Evolutionary conservation across 2,888 invertebrate species (phyloP).

Genomic region (Lucinisca nassula): DNA sequence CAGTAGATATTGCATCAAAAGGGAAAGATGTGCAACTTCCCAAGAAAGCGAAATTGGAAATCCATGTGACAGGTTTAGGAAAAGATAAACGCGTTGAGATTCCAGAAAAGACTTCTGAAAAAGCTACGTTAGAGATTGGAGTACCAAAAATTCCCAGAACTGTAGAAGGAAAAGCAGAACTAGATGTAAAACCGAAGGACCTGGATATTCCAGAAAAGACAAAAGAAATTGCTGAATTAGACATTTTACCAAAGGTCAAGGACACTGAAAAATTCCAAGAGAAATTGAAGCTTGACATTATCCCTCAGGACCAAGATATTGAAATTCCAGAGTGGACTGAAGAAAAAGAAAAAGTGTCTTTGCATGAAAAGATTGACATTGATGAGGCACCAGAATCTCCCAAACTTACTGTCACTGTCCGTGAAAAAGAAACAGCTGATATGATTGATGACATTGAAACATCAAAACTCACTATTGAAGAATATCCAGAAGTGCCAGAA

Average conservation of each 20-base stretch:
- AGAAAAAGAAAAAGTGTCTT: neutral
- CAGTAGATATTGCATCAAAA: neutral
- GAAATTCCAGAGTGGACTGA: neutral
- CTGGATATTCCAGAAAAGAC: too few species aligned
- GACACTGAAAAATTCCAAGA: slow-evolving; percentile 2
- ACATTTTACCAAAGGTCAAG: neutral
- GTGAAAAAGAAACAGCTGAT: slow-evolving; percentile 10
- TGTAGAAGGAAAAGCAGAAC: too few species aligned
- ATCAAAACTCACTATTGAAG: neutral
- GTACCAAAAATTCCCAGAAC: too few species aligned
- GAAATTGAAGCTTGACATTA: neutral
- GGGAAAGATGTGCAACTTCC: neutral
- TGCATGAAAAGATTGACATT: neutral
- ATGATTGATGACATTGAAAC: neutral
- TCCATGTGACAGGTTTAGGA: too few species aligned
- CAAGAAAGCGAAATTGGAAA: too few species aligned
- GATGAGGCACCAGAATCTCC: neutral
- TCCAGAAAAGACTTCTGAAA: too few species aligned
- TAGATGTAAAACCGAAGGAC: too few species aligned
- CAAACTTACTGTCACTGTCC: neutral
- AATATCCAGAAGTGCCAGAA: neutral
- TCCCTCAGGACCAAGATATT: neutral
- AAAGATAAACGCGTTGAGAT: too few species aligned
- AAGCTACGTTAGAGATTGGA: too few species aligned
- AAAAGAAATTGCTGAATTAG: neutral